Evolutionary conservation across 2,888 invertebrate species (phyloP).

Genomic region (Archips xylosteana): DNA sequence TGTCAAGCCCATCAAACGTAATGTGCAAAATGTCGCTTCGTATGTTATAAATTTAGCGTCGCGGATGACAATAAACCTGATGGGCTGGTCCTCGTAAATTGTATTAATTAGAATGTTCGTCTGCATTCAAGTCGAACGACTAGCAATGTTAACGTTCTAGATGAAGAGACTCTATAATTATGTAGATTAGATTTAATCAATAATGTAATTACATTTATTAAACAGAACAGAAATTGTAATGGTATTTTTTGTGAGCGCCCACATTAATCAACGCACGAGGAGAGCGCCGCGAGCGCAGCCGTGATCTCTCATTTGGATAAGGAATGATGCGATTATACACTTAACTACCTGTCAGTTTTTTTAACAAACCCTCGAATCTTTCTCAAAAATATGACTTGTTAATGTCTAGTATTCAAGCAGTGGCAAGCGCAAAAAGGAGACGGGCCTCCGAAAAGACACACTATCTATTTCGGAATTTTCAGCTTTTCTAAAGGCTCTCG

Average conservation of each 20-base stretch:
- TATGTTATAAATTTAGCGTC: constrained; percentile 16
- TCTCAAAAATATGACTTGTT: constrained; percentile 23
- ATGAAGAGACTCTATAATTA: constrained; percentile 38
- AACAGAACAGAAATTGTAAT: constrained; percentile 42
- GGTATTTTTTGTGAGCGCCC: constrained; percentile 41
- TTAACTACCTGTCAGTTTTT: constrained; percentile 42
- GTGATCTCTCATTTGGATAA: constrained; percentile 40
- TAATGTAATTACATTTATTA: constrained; percentile 43
- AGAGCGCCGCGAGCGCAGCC: constrained; percentile 31
- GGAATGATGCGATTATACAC: constrained; percentile 40
- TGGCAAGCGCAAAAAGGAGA: constrained; percentile 22
- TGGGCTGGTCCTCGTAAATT: constrained; percentile 30
- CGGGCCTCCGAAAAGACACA: constrained; percentile 12
- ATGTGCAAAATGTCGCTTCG: constrained; percentile 37
- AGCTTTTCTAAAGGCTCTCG: constrained; percentile 32
- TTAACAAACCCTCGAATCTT: constrained; percentile 27
- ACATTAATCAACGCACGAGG: constrained; percentile 35
- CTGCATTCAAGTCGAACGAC: constrained; percentile 21
- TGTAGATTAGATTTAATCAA: constrained; percentile 43
- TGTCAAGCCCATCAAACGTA: constrained; percentile 39
- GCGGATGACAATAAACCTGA: constrained; percentile 17
- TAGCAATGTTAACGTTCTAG: constrained; percentile 24
- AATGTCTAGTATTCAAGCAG: constrained; percentile 1
- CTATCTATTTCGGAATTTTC: constrained; percentile 31
- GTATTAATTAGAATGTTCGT: constrained; percentile 39